A percentile compares a stretch with the other conserved stretches of the same genome.
These are phyloP conservation scores for Perodicticus potto DNA, from an alignment of 2,797 vertebrate genomes.

Conservation along the genomic window DNA sequence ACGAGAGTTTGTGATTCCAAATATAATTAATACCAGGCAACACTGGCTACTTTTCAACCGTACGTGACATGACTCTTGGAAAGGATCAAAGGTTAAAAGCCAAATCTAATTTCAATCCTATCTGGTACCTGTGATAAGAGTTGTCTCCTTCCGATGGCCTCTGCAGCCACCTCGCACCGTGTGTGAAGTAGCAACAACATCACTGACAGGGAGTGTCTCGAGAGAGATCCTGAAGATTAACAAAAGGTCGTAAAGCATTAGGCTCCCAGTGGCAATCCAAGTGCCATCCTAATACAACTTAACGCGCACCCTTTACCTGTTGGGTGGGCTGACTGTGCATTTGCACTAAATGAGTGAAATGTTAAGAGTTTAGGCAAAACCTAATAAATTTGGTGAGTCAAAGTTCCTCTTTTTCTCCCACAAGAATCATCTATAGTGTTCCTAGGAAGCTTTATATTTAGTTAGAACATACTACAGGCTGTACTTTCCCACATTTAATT, in stretches of 20 bases:
- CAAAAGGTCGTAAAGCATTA: not conserved
- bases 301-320: not conserved
- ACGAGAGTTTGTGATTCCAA: slow-evolving; percentile 26
- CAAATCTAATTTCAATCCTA: not conserved
- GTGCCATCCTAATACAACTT: not conserved
- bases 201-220: not conserved
- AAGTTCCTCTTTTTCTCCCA: not conserved
- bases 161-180: accelerated
- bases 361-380: not conserved
- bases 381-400: not conserved
- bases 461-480: not conserved
- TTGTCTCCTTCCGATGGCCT: not conserved
- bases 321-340: not conserved
- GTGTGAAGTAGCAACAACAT: not conserved
- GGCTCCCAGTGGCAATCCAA: not conserved
- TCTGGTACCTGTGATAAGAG: not conserved
- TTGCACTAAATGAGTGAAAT: not conserved
- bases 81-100: slow-evolving; percentile 10
- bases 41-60: not conserved
- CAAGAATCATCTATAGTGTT: not conserved
- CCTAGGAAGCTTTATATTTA: not conserved
- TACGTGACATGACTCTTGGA: not conserved
- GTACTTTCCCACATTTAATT: not conserved
- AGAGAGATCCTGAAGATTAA: not conserved
- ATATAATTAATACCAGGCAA: not conserved